These are phyloP conservation scores for Biston stratarius DNA, from an alignment of 2,888 invertebrate species.

Conservation along the genomic window DNA sequence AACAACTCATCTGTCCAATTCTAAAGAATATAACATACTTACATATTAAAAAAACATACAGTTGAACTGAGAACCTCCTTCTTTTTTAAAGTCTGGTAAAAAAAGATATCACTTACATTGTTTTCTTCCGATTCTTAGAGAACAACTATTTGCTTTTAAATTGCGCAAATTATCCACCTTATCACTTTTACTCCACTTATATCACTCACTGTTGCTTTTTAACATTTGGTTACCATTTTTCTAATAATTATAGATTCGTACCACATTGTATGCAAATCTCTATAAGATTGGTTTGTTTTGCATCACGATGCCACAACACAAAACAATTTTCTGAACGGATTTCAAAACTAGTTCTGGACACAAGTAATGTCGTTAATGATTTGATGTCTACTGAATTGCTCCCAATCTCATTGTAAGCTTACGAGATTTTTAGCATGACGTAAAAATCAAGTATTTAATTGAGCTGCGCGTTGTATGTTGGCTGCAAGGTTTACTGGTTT, in stretches of 20 bases:
- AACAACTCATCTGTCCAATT: too few relatives aligned
- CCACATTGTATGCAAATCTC: background rate
- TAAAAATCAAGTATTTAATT: background rate
- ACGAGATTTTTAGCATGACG: background rate
- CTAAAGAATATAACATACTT: too few relatives aligned
- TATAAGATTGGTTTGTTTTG: background rate
- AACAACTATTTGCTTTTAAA: background rate
- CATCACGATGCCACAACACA: background rate
- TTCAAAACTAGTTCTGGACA: constrained; percentile 34
- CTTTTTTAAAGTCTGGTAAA: too few relatives aligned
- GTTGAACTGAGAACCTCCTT: too few relatives aligned
- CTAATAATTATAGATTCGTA: background rate
- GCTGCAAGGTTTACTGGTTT: constrained; percentile 5
- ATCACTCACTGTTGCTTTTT: background rate
- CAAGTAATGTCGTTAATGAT: constrained; percentile 30
- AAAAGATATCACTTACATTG: background rate
- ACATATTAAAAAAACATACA: too few relatives aligned
- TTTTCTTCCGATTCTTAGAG: too few relatives aligned
- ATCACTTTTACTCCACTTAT: too few relatives aligned
- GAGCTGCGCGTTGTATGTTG: constrained; percentile 11
- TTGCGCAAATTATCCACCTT: too few relatives aligned
- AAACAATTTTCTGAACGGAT: background rate
- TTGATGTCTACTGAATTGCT: constrained; percentile 31
- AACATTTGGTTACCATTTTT: background rate
- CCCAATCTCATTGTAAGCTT: constrained; percentile 14